phyloP scores from a whole-genome alignment of 2,113 vertebrate genomes.

The Crotalus tigris region DNA sequence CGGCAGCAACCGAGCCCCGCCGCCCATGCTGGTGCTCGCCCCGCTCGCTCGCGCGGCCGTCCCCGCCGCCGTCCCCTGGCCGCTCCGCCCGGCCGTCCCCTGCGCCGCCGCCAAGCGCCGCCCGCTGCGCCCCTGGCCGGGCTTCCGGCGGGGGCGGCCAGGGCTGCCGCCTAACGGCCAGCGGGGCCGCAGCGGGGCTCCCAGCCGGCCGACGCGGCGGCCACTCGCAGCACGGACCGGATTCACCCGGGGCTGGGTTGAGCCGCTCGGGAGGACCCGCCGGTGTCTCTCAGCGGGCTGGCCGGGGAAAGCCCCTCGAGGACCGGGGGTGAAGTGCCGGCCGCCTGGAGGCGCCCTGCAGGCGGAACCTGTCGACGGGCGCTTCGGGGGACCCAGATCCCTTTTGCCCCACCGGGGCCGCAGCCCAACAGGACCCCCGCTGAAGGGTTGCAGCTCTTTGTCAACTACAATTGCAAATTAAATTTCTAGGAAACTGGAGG shows the following conservation, averaged over 20 bases:
- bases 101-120: not conserved
- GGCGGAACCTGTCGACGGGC: too few relatives aligned
- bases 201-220: too few relatives aligned
- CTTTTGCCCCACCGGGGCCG: not conserved
- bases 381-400: not conserved
- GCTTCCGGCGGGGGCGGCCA: not conserved
- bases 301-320: too few relatives aligned
- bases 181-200: not conserved
- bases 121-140: slow-evolving; percentile 19
- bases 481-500: not conserved
- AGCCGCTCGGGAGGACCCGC: too few relatives aligned
- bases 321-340: too few relatives aligned
- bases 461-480: not conserved
- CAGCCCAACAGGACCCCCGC: not conserved
- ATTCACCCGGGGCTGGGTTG: too few relatives aligned
- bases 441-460: not conserved
- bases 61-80: not conserved
- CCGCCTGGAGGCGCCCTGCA: too few relatives aligned
- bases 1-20: not conserved
- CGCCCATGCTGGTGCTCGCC: not conserved
- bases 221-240: too few relatives aligned
- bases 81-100: not conserved
- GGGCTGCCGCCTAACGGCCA: not conserved
- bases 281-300: too few relatives aligned
- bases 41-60: not conserved